Evolutionary conservation across 2,888 invertebrate species (phyloP).

Genomic region (Raillietiella orientalis): DNA sequence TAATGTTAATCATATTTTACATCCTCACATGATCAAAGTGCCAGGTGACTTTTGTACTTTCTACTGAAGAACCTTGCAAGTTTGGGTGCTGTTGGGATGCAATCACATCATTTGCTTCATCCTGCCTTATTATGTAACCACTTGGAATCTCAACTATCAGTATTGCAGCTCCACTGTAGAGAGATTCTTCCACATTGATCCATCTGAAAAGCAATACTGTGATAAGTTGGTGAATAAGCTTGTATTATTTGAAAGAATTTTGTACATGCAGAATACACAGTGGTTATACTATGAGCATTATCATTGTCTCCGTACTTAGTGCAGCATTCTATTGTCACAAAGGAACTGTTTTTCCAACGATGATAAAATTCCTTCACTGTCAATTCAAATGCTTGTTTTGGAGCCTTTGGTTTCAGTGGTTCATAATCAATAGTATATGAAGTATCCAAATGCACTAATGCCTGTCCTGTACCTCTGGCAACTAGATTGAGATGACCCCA

Average conservation of each 20-base stretch:
- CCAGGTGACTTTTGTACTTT: conserved; percentile 14
- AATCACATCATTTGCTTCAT: conserved; percentile 14
- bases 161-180: conserved; percentile 13
- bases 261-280: background rate
- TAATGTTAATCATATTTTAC: conserved; percentile 3
- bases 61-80: conserved; percentile 12
- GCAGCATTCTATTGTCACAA: conserved; percentile 12
- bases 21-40: conserved; percentile 17
- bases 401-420: conserved; percentile 11
- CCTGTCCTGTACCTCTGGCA: conserved; percentile 19
- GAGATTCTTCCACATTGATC: conserved; percentile 1
- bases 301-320: conserved; percentile 10
- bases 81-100: conserved; percentile 10
- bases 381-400: conserved; percentile 15
- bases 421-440: conserved; percentile 15
- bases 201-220: background rate
- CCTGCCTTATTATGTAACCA: conserved; percentile 16
- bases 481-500: conserved; percentile 19
- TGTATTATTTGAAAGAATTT: no score
- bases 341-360: conserved; percentile 12
- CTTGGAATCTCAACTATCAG: conserved; percentile 16
- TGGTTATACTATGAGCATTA: background rate
- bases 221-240: no score
- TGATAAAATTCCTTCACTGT: conserved; percentile 13
- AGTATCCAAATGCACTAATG: conserved; percentile 18